Evolutionary conservation across 2,888 invertebrate genomes (phyloP), one percentile per base, ranked within the genome.

Genomic region (Orgyia antiqua): DNA sequence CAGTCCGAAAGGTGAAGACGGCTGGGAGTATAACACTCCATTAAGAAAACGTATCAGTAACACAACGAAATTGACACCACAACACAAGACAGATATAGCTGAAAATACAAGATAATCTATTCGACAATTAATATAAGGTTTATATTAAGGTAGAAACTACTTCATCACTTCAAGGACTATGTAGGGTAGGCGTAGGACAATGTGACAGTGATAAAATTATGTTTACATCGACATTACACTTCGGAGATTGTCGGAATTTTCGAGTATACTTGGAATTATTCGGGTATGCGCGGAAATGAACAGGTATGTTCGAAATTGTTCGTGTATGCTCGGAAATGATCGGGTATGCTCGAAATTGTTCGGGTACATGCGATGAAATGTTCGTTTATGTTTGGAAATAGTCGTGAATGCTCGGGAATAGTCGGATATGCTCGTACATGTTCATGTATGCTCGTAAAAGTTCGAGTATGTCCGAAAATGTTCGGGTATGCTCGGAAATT

Each of bases 1-100:
- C 80, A 90, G 89, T 56, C 89, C 89, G 5, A 92, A 91, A 57
- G 70, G 73, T 32, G 93, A 93, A 25, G 89, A 89, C 17, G 88
- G 86, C 0, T 90, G 90, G 90, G 78, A 88, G 37, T 90, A 88
- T 68, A 76, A 69, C 42, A 59, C 67, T 11, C 89, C 89, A 2
- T 78, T 90, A 18, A 76, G 64, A 41, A 84, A 79, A 41, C 86
- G 90, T 4, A 25, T 60, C 23, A 62, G 51, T 26, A 15, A 15
- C 6, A 20, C 43, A 10, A 1, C 43, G 2, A 59, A 56, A 27
- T 38, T 49, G 10, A 58, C 75, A 20, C 68, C 75, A 4, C 68
- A 64, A 38, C 66, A 66, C 45, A 69, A 64, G 33, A 39, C 64
- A 19, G 77, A 74, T 9, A 51, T 39, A 42, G 49, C 66, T 0